phyloP scores from a whole-genome alignment of 2,797 vertebrate species.

The Balearica regulorum region DNA sequence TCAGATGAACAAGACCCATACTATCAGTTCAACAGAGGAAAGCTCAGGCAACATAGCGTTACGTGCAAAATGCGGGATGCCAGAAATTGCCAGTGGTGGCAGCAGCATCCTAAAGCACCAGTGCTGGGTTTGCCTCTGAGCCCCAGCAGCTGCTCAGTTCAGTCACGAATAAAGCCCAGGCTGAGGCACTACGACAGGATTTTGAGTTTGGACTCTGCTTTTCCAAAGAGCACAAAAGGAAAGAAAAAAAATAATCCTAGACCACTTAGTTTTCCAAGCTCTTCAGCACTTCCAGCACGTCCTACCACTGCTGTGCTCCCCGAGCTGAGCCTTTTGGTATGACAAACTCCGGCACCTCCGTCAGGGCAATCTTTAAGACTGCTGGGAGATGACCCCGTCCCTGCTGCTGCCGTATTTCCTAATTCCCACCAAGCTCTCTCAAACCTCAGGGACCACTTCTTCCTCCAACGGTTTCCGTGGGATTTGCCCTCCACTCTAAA shows the following conservation, averaged over 20 bases:
- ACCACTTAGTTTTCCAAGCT: background rate
- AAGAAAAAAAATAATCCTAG: background rate
- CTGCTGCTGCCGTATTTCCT: background rate
- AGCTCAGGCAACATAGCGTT: background rate
- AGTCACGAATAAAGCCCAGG: rapidly evolving
- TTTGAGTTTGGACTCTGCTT: background rate
- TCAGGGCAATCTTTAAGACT: background rate
- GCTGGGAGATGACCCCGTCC: background rate
- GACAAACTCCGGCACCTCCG: rapidly evolving
- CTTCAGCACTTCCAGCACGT: background rate
- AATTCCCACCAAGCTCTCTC: background rate
- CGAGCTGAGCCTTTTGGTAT: background rate
- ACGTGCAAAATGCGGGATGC: background rate
- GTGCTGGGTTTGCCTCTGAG: background rate
- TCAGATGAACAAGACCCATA: background rate
- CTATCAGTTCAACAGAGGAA: background rate
- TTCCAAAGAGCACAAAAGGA: background rate
- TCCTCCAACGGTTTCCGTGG: background rate
- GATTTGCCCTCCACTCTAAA: background rate
- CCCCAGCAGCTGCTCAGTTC: background rate
- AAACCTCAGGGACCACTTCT: background rate
- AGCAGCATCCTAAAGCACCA: background rate
- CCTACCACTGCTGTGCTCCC: background rate
- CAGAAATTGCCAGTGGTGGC: background rate
- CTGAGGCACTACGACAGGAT: background rate